These are phyloP conservation scores for Magallana nippona DNA, from an alignment of 2,888 invertebrate genomes.

Conservation along the genomic window DNA sequence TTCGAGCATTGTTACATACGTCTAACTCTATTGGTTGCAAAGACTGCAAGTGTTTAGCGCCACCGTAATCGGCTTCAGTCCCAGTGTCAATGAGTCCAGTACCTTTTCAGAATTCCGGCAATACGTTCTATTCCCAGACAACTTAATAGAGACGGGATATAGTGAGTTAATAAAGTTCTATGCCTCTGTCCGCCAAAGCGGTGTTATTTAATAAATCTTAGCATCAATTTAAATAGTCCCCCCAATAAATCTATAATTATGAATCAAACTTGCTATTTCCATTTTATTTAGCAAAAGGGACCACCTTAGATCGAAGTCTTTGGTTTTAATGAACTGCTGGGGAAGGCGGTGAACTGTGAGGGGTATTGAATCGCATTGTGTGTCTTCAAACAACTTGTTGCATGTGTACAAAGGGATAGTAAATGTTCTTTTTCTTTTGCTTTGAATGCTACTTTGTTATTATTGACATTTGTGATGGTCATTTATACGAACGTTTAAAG, in stretches of 20 bases:
- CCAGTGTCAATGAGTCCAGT: constrained; percentile 3
- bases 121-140: constrained; percentile 9
- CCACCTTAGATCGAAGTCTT: neutral
- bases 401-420: constrained; percentile 5
- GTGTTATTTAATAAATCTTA: constrained; percentile 21
- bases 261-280: constrained; percentile 19
- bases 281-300: neutral
- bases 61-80: neutral
- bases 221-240: constrained; percentile 18
- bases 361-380: neutral
- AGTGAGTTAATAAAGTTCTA: neutral
- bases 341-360: constrained; percentile 1
- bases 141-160: neutral
- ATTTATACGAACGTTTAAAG: neutral
- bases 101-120: neutral
- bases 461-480: neutral
- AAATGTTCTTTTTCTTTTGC: neutral
- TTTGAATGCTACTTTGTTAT: constrained; percentile 5
- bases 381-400: constrained; percentile 18
- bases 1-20: neutral
- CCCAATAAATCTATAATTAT: constrained; percentile 33
- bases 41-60: neutral
- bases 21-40: neutral
- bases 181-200: constrained; percentile 3
- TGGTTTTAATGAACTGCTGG: neutral